Conservation (phyloP, 1,140 invertebrate genomes). For the Drosophila obscura region DNA sequence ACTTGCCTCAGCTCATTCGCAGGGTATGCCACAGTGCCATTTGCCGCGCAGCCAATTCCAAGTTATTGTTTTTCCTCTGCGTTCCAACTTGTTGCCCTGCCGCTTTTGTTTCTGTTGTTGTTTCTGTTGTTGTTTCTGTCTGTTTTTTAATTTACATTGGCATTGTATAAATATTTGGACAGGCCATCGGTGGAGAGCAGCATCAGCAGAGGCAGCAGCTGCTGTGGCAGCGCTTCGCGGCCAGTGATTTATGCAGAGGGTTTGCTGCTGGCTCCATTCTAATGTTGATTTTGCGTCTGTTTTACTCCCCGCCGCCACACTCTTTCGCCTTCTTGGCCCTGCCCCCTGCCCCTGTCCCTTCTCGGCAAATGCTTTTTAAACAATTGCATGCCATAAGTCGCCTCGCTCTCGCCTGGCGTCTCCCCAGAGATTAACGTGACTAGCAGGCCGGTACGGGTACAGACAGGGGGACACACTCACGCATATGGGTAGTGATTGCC, state of each 20-base stretch:
- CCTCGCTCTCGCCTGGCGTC: conserved; percentile 31
- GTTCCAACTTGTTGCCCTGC: conserved; percentile 74
- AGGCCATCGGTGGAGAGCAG: conserved; percentile 51
- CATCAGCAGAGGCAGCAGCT: conserved; percentile 26
- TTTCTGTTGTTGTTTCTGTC: conserved; percentile 17
- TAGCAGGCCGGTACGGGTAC: conserved; percentile 5
- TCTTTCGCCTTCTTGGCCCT: conserved; percentile 11
- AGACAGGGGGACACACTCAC: conserved; percentile 13
- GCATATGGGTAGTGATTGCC: conserved; percentile 39
- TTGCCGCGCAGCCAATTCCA: not conserved
- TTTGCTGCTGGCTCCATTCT: conserved; percentile 35
- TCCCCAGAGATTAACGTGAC: conserved; percentile 76
- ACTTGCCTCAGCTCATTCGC: conserved; percentile 16
- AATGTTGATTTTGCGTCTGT: conserved; percentile 78
- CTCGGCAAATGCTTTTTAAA: conserved; percentile 77
- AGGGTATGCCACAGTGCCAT: conserved; percentile 1
- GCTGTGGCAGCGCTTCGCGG: conserved; percentile 8
- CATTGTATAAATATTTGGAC: conserved; percentile 80
- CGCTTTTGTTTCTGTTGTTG: too few relatives aligned
- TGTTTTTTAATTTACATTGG: conserved; percentile 82
- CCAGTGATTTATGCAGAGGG: conserved; percentile 66
- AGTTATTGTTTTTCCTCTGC: conserved; percentile 34
- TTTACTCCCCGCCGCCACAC: conserved; percentile 23
- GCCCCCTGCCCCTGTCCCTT: not conserved
- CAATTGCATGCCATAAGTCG: conserved; percentile 69